phyloP scores from a whole-genome alignment of 2,113 vertebrate species.

The Sebastes schlegelii region DNA sequence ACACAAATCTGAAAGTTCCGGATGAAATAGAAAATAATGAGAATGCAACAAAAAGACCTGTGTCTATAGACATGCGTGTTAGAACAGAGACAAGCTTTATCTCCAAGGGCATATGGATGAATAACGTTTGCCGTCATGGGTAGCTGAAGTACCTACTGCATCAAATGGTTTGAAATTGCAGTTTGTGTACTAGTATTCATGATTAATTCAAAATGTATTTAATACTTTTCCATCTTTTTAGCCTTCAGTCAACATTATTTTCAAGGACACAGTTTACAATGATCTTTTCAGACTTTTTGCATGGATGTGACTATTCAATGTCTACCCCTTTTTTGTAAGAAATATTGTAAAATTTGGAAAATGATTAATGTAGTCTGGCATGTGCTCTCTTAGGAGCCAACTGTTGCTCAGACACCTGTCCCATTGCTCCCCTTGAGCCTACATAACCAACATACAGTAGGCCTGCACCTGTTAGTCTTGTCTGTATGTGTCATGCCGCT shows the following conservation, averaged over 20 bases:
- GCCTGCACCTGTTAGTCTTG: constrained; percentile 56
- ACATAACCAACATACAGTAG: constrained; percentile 28
- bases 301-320: not conserved
- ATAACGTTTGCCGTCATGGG: constrained; percentile 2
- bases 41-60: not conserved
- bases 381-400: not conserved
- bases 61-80: not conserved
- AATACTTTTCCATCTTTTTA: not conserved
- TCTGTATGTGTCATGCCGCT: constrained; percentile 12
- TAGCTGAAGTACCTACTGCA: constrained; percentile 17
- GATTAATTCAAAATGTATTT: not conserved
- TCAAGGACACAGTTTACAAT: constrained; percentile 3
- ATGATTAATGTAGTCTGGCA: constrained; percentile 23
- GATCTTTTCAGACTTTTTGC: not conserved
- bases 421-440: constrained; percentile 31
- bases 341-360: not conserved
- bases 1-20: not conserved
- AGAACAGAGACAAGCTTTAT: constrained; percentile 22
- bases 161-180: constrained; percentile 8
- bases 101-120: constrained; percentile 36
- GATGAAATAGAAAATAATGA: constrained; percentile 12
- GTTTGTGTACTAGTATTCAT: not conserved
- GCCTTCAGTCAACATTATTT: not conserved
- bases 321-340: not conserved
- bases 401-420: constrained; percentile 48